Evolutionary conservation across 92 coral and sea anemone species (phyloP), one percentile per base, ranked within the genome.

Genomic region (Epizoanthus illoricatus): DNA sequence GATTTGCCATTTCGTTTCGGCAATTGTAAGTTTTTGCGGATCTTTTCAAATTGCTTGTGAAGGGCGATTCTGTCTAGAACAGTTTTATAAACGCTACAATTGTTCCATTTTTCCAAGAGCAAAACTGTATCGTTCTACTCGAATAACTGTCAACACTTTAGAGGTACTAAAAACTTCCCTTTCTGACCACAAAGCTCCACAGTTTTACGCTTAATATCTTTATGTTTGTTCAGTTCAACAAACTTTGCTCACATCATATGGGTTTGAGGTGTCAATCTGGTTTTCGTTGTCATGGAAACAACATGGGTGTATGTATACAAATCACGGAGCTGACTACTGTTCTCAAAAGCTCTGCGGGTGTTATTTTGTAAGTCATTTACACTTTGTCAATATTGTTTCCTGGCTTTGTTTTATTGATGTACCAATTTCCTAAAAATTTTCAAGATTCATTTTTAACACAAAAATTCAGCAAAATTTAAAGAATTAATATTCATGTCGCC

Each of bases 271-370:
- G 69, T 76, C 81, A 61, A 41, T 59, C 39, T 19, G 55, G 28
- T 39, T 40, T 10, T 18, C 17, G 67, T 58, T 59, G 80, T 75
- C 69, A 60, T 75, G 57, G 81, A 19, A 75, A 75, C 56, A 52
- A 12, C 43, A 13, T 65, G 15, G 66, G 40, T 17, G 6, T 75
- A 36, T 73, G 64, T 73, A 15, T 47, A 2, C 56, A 52, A 52
- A 52, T 47, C 55, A 64, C 40, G 4, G 40, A 2, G 36, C 12
- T 3, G 42, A 67, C 36, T 49, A n/a, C 80, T 54, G 20, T 66
- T n/a, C 41, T 18, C 21, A 59, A 18, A 21, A 62, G 28, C 82
- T 62, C 60, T 10, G 70, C 57, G 81, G 81, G 58, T 61, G 69
- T 57, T 76, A 60, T 76, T 39, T 39, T 13, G 18, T 19, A 62